Conservation (phyloP, 2,113 vertebrate genomes). For the Picathartes gymnocephalus region DNA sequence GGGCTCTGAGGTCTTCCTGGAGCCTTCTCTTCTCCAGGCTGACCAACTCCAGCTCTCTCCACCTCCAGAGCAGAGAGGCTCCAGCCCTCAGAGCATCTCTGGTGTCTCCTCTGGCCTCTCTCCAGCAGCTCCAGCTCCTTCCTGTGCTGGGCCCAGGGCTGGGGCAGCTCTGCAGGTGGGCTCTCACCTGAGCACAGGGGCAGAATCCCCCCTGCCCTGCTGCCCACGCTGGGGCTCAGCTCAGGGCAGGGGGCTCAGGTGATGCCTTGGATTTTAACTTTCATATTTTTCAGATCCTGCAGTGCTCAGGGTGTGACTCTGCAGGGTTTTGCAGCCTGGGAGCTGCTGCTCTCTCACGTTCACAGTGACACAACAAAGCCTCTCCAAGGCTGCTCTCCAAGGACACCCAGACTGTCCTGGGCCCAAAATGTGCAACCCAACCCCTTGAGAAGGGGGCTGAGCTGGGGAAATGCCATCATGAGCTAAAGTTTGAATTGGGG, state of each 20-base stretch:
- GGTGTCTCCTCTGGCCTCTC: fast-evolving
- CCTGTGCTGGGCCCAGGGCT: not conserved
- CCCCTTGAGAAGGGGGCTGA: too few relatives aligned
- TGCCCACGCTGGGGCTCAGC: not conserved
- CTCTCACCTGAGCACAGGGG: not conserved
- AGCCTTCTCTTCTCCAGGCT: not conserved
- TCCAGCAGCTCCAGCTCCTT: not conserved
- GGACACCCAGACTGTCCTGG: too few relatives aligned
- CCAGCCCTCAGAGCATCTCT: not conserved
- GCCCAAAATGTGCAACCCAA: too few relatives aligned
- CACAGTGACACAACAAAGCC: too few relatives aligned
- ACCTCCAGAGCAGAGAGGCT: not conserved
- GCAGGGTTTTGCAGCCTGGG: too few relatives aligned
- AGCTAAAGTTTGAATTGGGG: too few relatives aligned
- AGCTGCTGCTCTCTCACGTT: too few relatives aligned
- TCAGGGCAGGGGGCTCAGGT: not conserved
- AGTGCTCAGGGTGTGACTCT: too few relatives aligned
- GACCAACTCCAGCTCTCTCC: not conserved
- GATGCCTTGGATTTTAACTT: too few relatives aligned
- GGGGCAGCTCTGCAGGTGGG: not conserved
- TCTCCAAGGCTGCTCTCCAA: too few relatives aligned
- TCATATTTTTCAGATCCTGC: too few relatives aligned
- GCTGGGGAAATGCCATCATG: too few relatives aligned
- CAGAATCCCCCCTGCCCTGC: not conserved
- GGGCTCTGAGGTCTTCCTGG: not conserved